Evolutionary conservation across 2,113 vertebrate species (phyloP), one percentile per base, ranked within the genome.

Genomic region (Dolichotis patagonum): DNA sequence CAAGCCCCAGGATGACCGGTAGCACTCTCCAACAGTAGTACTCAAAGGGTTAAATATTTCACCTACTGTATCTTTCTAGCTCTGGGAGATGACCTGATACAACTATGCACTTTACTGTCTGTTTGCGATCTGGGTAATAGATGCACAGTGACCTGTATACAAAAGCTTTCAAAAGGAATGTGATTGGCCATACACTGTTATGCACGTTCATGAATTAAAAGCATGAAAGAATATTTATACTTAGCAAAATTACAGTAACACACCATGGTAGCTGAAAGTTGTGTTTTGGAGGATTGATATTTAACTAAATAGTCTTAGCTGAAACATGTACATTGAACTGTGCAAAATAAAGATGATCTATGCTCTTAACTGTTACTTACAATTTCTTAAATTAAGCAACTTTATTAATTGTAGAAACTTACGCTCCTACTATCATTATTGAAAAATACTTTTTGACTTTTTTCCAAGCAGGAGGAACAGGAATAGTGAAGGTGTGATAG

Each of bases 401-500:
- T 58, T 86, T 7, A 71, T n/a, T 62, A 77, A 69, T 7, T 46
- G 0, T 62, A 83, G 13, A 78, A 46, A 35, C 5, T 89, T 26
- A 46, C 69, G 52, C 83, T 81, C 28, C 26, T 43, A 32, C 54
- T 43, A 41, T n/a, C 82, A 67, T 84, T 49, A 80, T 4, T 80
- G 43, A 32, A 78, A 46, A 78, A 7, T 56, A 17, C 19, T 9
- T 60, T 60, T 58, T 83, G 22, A 43, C 2, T 30, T 62, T 58
- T 84, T 52, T 80, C 19, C 67, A 85, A 41, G 5, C 26, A 49
- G 14, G 65, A 63, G 11, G 3, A 62, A 0, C 1, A 81, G 20
- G 16, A 94, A 80, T 94, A 43, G 84, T 30, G 90, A 90, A 88
- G 60, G 56, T 46, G 82, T 69, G 8, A 38, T 88, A 73, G 88